Percentiles rank a stretch among this genome's conserved stretches.
These are phyloP conservation scores for Prinia subflava DNA, from an alignment of 2,113 vertebrate genomes.

Conservation along the genomic window DNA sequence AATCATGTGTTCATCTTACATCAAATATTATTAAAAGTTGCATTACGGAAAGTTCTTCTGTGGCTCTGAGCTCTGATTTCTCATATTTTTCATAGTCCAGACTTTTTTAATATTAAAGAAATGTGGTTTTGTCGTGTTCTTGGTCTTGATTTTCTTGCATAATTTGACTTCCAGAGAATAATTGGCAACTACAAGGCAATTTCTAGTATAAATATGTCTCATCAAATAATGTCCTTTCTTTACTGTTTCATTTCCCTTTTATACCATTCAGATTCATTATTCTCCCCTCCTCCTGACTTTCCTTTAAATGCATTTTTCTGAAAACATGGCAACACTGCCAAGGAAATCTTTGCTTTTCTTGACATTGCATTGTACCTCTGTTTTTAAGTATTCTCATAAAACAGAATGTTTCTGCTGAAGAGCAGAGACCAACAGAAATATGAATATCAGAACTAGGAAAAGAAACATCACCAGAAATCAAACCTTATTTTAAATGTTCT, in stretches of 20 bases:
- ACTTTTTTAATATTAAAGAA: neutral
- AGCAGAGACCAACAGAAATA: neutral
- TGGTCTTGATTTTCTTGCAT: neutral
- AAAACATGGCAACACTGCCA: neutral
- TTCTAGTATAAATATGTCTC: neutral
- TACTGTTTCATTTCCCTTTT: neutral
- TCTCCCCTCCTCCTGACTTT: neutral
- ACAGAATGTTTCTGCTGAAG: neutral
- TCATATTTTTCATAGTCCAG: neutral
- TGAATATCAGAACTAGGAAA: neutral
- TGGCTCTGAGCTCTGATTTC: neutral
- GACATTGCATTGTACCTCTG: neutral
- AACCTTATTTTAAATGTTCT: neutral
- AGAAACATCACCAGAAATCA: neutral
- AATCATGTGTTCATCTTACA: neutral
- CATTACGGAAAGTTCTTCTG: neutral
- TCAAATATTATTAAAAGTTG: neutral
- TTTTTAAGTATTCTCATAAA: neutral
- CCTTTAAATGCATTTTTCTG: neutral
- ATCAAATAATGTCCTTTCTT: neutral
- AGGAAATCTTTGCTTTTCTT: neutral
- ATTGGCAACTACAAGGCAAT: neutral
- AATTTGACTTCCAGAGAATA: neutral
- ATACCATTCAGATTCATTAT: neutral
- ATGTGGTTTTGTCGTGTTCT: neutral